phyloP scores from a whole-genome alignment of 2,888 invertebrate genomes.

The Megastigmus dorsalis region DNA sequence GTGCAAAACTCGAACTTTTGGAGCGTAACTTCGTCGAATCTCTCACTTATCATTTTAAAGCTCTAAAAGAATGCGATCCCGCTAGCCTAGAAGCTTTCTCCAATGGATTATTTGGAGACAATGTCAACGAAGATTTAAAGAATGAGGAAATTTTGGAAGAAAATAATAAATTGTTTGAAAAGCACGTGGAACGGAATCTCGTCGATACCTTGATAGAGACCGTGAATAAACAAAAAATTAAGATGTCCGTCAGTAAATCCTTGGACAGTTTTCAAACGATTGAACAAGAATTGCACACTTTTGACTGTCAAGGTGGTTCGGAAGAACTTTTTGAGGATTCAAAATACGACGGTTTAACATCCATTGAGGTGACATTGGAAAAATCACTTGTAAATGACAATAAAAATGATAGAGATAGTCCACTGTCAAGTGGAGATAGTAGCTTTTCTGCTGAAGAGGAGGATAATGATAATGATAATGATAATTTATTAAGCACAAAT shows the following conservation, averaged over 20 bases:
- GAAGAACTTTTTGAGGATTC: constrained; percentile 70
- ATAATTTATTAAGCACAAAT: constrained; percentile 10
- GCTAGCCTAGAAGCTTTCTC: constrained; percentile 30
- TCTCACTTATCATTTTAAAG: constrained; percentile 72
- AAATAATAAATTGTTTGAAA: constrained; percentile 63
- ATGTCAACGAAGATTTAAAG: background rate
- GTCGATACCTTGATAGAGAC: constrained; percentile 69
- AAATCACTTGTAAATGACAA: constrained; percentile 59
- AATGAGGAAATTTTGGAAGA: constrained; percentile 18
- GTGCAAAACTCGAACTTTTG: constrained; percentile 74
- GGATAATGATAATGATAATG: constrained; percentile 40
- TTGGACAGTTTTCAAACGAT: constrained; percentile 68
- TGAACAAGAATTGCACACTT: constrained; percentile 72
- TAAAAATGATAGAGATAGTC: constrained; percentile 34
- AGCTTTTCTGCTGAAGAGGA: constrained; percentile 26
- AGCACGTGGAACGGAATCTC: constrained; percentile 69
- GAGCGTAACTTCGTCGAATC: constrained; percentile 73
- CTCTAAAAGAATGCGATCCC: constrained; percentile 61
- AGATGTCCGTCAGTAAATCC: constrained; percentile 70
- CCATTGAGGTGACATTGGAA: constrained; percentile 60
- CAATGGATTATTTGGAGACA: constrained; percentile 1
- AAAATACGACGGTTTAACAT: constrained; percentile 63
- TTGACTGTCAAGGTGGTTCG: constrained; percentile 74
- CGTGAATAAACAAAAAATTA: constrained; percentile 65
- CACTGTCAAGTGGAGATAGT: constrained; percentile 42